Base-by-base conservation (phyloP, 1,140 invertebrate genomes). In the Zaprionus africanus region DNA sequence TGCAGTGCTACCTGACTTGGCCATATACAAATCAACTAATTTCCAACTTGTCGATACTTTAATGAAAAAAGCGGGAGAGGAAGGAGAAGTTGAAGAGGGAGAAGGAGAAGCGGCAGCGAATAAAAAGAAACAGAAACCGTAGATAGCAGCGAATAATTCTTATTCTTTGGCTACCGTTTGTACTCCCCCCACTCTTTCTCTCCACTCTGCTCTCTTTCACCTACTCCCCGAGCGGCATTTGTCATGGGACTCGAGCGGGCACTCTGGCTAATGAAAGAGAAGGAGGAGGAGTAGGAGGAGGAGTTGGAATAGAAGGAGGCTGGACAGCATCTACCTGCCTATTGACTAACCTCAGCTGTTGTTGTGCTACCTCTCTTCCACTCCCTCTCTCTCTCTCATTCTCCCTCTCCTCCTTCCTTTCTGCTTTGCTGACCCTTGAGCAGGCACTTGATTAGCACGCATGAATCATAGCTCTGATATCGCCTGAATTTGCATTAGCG, bases 21-120 rank as follows among this genome's bases (percentile, higher is more conserved):
- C 46, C 73, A 74, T 79, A 86, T 71, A 82, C 80, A 83, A 88
- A 88, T 87, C 84, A 83, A 87, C 81, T 83, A 88, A 88, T 88
- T 87, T 83, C 74, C 62, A 87, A 83, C 69, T 81, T 81, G 73
- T 76, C 84, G 69, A 81, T 88, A 81, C 76, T 88, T 76, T 80
- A 83, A 88, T 88, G 79, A 79, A 86, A 79, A 61, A 72, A 41
- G 57, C 31, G 64, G 54, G 28, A 49, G 38, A 34, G n/a, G 22
- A 17, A 54, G 61, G 41, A 57, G 34, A 17, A 7, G 36, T 17
- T 53, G 24, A 5, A 43, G 53, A 5, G 24, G 41, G 15, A 41
- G 15, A 6, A 51, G 60, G 26, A 31, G 66, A 17, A 22, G 26
- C 5, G 41, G 7, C n/a, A n/a, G 12, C 19, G 34, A 60, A 60